Evolutionary conservation across 2,888 invertebrate species (phyloP), one percentile per base, ranked within the genome.

Genomic region (Eilema caniola): DNA sequence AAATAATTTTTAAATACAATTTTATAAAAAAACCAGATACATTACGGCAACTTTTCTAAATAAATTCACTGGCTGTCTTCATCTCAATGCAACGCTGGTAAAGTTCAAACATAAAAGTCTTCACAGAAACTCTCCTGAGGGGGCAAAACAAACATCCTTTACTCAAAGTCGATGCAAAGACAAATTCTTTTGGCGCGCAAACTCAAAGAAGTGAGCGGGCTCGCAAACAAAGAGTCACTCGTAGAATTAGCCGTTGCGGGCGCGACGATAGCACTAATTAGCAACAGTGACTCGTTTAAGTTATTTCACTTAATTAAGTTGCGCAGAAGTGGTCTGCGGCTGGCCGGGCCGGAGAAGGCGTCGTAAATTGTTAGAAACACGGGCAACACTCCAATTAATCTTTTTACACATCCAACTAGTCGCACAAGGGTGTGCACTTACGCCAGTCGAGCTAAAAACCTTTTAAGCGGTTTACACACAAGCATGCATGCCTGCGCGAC

Each of bases 221-320:
- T 83, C 78, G 89, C 90, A 90, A 93, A 95, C 94, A 95, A 95
- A 95, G 92, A 91, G 89, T 91, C 91, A 89, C 92, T 92, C 90
- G 90, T 89, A 88, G 93, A 93, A 94, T 95, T 95, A 95, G 94
- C 93, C 88, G 82, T 79, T 81, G 85, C 90, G 83, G 82, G 80
- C 82, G 85, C 89, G 82, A 89, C 93, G 90, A 95, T 94, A 92
- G 92, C 90, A 87, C 95, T 95, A 95, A 95, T 95, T 95, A 95
- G 95, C 90, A 90, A 91, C 93, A 91, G 93, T 93, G 91, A 92
- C 93, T 93, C 94, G 92, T 92, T 95, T 94, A 94, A 94, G 91
- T 94, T 94, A 94, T 95, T 95, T 94, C 91, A 94, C 95, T 94
- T 95, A 95, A 95, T 95, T 95, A 95, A 94, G 95, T 94, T 88